A percentile compares a stretch with the other conserved stretches of the same genome.
Evolutionary conservation across 2,113 vertebrate species (phyloP).

Genomic region (Megaceryle torquata): DNA sequence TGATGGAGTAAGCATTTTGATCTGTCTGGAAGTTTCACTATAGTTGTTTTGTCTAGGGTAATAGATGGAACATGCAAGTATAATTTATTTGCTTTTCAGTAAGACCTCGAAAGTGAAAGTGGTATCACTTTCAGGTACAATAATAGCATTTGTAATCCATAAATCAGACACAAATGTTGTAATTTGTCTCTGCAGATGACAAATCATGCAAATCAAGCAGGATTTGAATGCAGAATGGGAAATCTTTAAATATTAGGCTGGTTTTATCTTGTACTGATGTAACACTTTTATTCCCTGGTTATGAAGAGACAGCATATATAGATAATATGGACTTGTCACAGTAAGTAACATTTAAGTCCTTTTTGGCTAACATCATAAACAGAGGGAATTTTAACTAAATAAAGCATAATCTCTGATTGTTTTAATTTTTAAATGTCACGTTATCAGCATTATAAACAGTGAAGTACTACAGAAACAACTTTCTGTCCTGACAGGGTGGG

Average conservation of each 20-base stretch:
- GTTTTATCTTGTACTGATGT: not conserved
- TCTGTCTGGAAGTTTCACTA: not conserved
- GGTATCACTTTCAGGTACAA: not conserved
- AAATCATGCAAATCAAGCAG: not conserved
- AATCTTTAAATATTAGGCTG: not conserved
- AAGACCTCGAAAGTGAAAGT: not conserved
- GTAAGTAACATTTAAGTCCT: not conserved
- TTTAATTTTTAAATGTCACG: not conserved
- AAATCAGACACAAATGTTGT: not conserved
- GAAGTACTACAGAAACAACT: not conserved
- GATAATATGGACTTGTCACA: not conserved
- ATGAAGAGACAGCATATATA: not conserved
- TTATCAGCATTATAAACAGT: not conserved
- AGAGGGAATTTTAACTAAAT: not conserved
- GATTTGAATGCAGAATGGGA: not conserved
- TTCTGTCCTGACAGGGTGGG: not conserved
- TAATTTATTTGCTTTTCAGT: slow-evolving; percentile 3
- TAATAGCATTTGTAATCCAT: not conserved
- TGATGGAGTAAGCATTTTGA: slow-evolving; percentile 85
- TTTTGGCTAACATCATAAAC: not conserved
- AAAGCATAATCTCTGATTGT: not conserved
- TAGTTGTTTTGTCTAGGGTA: not conserved
- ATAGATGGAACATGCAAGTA: not conserved
- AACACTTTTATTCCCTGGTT: not conserved
- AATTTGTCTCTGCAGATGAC: not conserved